These are phyloP conservation scores for Rhaphigaster nebulosa DNA, from an alignment of 2,888 invertebrate genomes.

Conservation along the genomic window DNA sequence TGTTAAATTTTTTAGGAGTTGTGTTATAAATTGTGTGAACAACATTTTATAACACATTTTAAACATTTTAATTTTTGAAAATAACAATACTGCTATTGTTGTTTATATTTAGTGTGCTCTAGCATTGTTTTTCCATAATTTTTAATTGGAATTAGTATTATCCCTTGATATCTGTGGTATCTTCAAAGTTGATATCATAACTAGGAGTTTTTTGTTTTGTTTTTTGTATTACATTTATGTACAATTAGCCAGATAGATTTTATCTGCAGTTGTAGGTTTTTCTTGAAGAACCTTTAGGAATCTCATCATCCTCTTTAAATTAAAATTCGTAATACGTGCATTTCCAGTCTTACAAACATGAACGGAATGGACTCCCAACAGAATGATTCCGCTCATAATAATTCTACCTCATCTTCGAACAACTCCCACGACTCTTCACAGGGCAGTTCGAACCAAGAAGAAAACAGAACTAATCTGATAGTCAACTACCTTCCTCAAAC, in stretches of 20 bases:
- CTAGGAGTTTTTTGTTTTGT: background rate
- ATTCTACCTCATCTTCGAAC: conserved; percentile 66
- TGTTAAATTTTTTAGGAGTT: background rate
- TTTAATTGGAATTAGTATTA: conserved; percentile 1
- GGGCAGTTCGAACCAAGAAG: conserved; percentile 79
- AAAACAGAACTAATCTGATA: conserved; percentile 98
- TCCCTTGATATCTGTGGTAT: background rate
- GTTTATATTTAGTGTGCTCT: conserved; percentile 28
- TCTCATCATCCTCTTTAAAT: conserved; percentile 15
- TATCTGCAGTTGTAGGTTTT: conserved; percentile 15
- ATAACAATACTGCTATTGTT: background rate
- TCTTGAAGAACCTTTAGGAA: background rate
- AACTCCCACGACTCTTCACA: conserved; percentile 68
- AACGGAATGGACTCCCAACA: conserved; percentile 87
- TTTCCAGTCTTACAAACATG: conserved; percentile 73
- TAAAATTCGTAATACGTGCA: background rate
- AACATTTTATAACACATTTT: conserved; percentile 44
- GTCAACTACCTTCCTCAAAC: conserved; percentile 99
- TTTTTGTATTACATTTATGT: conserved; percentile 8
- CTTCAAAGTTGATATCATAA: background rate
- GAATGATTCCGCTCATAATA: conserved; percentile 75
- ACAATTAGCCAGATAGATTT: background rate
- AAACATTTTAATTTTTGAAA: conserved; percentile 46
- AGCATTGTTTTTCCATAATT: background rate
- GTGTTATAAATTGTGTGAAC: background rate